Conservation (phyloP, 2,113 vertebrate genomes). For the Thamnaconus septentrionalis region DNA sequence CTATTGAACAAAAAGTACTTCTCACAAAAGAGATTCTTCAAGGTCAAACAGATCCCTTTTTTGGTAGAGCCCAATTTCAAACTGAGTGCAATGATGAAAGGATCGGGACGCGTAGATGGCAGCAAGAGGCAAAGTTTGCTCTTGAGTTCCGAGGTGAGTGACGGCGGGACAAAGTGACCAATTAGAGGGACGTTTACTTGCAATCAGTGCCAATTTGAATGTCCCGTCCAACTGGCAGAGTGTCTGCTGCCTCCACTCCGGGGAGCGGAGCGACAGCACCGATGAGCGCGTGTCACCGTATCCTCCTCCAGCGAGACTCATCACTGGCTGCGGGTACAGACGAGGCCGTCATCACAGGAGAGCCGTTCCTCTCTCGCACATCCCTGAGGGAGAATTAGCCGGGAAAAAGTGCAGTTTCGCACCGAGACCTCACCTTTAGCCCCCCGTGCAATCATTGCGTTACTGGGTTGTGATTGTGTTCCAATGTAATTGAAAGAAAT, state of each 20-base stretch:
- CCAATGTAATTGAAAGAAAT: conserved; percentile 26
- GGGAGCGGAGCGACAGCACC: conserved; percentile 13
- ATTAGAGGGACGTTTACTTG: neutral
- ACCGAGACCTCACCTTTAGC: conserved; percentile 26
- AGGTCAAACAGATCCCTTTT: conserved; percentile 14
- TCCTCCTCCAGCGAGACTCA: conserved; percentile 13
- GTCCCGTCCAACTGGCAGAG: neutral
- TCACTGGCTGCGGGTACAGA: conserved; percentile 1
- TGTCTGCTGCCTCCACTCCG: neutral
- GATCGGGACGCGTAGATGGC: neutral
- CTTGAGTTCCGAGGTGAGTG: neutral
- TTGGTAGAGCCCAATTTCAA: neutral
- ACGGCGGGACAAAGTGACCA: neutral
- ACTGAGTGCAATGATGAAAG: conserved; percentile 11
- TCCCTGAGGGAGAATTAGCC: conserved; percentile 32
- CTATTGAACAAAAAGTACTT: too few species aligned
- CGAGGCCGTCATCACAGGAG: conserved; percentile 12
- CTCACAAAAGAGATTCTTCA: neutral
- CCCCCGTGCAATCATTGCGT: conserved; percentile 24
- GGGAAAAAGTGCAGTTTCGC: conserved; percentile 31
- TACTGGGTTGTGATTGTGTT: conserved; percentile 27
- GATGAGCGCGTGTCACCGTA: conserved; percentile 21
- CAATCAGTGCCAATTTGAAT: conserved; percentile 28
- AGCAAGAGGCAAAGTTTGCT: neutral
- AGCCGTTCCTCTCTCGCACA: conserved; percentile 6